Evolutionary conservation across 2,113 vertebrate genomes (phyloP).

Genomic region (Antechinus flavipes): DNA sequence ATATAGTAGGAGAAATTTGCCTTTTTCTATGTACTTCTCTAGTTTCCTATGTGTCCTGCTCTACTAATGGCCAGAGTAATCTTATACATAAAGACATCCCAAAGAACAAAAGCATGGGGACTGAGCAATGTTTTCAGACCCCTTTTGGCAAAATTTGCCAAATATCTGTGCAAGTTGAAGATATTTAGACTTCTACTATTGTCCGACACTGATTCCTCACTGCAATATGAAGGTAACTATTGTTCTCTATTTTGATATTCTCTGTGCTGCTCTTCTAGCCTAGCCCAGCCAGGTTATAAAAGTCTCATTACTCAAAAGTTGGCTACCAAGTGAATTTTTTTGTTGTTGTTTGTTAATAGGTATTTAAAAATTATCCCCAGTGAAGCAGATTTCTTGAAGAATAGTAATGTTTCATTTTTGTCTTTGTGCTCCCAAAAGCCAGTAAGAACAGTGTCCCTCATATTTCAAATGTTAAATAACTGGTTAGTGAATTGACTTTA

Average conservation of each 20-base stretch:
- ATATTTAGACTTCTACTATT: background rate
- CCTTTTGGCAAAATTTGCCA: background rate
- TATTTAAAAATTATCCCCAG: background rate
- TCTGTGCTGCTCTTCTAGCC: background rate
- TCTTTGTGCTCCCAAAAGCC: background rate
- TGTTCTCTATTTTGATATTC: background rate
- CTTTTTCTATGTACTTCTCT: conserved; percentile 12
- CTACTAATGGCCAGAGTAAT: background rate
- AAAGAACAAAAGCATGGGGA: background rate
- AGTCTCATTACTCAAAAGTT: background rate
- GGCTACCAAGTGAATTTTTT: background rate
- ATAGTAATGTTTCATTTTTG: background rate
- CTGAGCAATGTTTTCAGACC: background rate
- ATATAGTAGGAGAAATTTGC: background rate
- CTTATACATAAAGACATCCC: conserved; percentile 24
- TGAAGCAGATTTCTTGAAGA: background rate
- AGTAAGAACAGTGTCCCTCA: background rate
- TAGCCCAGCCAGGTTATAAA: background rate
- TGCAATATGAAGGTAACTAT: background rate
- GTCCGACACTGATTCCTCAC: background rate
- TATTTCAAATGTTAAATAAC: background rate
- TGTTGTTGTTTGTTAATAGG: background rate
- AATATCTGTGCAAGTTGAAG: background rate
- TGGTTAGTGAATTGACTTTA: background rate
- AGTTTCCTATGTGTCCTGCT: background rate